Conservation (phyloP, 2,888 invertebrate species). For the Drosophila diplacantha region DNA sequence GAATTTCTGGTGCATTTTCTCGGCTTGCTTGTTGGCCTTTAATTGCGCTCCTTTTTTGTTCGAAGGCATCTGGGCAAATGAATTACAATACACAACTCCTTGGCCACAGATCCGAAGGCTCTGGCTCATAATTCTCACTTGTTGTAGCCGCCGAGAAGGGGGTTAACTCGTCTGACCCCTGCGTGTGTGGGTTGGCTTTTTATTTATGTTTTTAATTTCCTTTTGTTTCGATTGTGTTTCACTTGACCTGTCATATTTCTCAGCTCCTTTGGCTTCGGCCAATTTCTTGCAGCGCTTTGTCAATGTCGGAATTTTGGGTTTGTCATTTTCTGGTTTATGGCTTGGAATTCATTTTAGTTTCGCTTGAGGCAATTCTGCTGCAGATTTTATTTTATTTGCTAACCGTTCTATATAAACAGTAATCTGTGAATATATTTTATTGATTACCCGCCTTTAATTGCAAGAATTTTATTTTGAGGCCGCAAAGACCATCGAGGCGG, state of each 20-base stretch:
- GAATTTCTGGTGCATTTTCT: constrained; percentile 68
- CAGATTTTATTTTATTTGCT: constrained; percentile 2
- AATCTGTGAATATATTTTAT: constrained; percentile 1
- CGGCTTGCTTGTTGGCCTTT: constrained; percentile 55
- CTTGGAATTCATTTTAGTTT: constrained; percentile 34
- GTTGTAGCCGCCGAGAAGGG: constrained; percentile 22
- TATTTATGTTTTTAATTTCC: constrained; percentile 73
- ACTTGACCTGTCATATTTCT: constrained; percentile 33
- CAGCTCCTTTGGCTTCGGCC: constrained; percentile 24
- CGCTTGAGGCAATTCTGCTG: neutral
- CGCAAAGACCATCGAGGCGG: neutral
- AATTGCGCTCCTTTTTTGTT: constrained; percentile 49
- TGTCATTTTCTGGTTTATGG: constrained; percentile 57
- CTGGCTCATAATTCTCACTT: constrained; percentile 62
- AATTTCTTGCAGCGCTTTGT: constrained; percentile 67
- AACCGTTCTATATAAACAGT: neutral
- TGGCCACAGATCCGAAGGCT: constrained; percentile 46
- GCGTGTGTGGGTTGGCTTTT: constrained; percentile 46
- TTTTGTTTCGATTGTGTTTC: constrained; percentile 55
- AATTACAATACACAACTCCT: constrained; percentile 65
- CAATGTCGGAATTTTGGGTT: constrained; percentile 61
- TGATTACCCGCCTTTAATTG: neutral
- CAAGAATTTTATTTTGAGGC: neutral
- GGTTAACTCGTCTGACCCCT: constrained; percentile 25
- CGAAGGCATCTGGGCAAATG: constrained; percentile 47